Conservation (phyloP, 2,113 vertebrate species). For the Ictalurus furcatus region DNA sequence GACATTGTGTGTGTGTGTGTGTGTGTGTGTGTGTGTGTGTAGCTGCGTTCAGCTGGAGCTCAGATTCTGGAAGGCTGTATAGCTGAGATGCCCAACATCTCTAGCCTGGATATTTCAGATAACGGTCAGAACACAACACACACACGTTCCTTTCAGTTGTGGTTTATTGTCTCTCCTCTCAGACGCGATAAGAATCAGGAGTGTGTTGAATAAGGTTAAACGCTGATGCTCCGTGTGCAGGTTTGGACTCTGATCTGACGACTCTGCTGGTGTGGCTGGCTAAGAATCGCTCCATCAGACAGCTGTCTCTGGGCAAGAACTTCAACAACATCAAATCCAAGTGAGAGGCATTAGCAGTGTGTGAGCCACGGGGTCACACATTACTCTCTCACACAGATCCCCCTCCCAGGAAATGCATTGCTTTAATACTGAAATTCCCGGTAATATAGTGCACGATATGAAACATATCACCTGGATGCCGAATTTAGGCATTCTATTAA, state of each 20-base stretch:
- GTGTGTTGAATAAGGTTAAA: neutral
- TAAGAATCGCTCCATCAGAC: slow-evolving; percentile 93
- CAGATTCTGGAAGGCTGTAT: slow-evolving; percentile 97
- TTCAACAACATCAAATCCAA: slow-evolving; percentile 99
- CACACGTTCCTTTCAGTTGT: slow-evolving; percentile 4
- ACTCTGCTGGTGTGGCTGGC: slow-evolving; percentile 95
- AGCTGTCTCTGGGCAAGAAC: slow-evolving; percentile 93
- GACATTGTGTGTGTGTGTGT: slow-evolving; percentile 7
- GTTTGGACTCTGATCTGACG: slow-evolving; percentile 91
- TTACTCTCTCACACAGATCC: neutral
- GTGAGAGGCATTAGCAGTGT: slow-evolving; percentile 64
- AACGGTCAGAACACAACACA: slow-evolving; percentile 79
- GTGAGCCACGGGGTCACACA: neutral
- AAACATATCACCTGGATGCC: neutral
- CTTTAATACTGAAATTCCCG: neutral
- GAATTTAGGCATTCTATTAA: neutral
- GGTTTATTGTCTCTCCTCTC: neutral
- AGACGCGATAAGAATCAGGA: neutral
- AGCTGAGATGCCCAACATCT: slow-evolving; percentile 95
- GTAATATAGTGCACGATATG: neutral
- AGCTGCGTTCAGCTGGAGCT: slow-evolving; percentile 92
- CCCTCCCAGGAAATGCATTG: neutral
- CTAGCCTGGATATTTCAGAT: slow-evolving; percentile 95
- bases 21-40: slow-evolving; percentile 34
- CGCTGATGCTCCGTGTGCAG: slow-evolving; percentile 56